These are phyloP conservation scores for Lamprotornis superbus DNA, from an alignment of 2,113 vertebrate species.

Conservation along the genomic window DNA sequence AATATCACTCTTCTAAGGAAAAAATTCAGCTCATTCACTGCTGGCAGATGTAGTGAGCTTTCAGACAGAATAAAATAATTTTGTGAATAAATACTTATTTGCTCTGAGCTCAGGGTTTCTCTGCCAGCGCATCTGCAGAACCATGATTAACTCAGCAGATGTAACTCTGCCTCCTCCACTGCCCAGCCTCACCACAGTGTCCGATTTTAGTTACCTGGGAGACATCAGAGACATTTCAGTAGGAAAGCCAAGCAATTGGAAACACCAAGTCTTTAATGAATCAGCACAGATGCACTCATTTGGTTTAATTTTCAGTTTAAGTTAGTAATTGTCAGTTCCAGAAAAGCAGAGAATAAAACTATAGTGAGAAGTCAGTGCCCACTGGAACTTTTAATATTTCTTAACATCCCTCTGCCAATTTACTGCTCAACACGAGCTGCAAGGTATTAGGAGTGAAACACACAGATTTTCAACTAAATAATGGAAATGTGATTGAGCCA, in stretches of 20 bases:
- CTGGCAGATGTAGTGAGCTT: neutral
- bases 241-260: neutral
- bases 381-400: slow-evolving; percentile 10
- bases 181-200: neutral
- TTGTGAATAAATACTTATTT: neutral
- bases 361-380: neutral
- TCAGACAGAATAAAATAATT: neutral
- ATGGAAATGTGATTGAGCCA: slow-evolving; percentile 53
- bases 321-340: neutral
- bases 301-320: neutral
- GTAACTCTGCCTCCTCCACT: neutral
- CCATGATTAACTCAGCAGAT: neutral
- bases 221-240: neutral
- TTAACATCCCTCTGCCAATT: slow-evolving; percentile 10
- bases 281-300: neutral
- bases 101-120: neutral
- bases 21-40: neutral
- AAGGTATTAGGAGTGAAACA: slow-evolving; percentile 7
- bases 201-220: neutral
- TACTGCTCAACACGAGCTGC: neutral
- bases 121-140: neutral
- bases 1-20: neutral
- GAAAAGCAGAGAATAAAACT: neutral
- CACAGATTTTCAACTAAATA: slow-evolving; percentile 57
- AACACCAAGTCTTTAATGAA: neutral